Evolutionary conservation across 2,888 invertebrate species (phyloP), one percentile per base, ranked within the genome.

Genomic region (Sinodicranocentrus sp.): DNA sequence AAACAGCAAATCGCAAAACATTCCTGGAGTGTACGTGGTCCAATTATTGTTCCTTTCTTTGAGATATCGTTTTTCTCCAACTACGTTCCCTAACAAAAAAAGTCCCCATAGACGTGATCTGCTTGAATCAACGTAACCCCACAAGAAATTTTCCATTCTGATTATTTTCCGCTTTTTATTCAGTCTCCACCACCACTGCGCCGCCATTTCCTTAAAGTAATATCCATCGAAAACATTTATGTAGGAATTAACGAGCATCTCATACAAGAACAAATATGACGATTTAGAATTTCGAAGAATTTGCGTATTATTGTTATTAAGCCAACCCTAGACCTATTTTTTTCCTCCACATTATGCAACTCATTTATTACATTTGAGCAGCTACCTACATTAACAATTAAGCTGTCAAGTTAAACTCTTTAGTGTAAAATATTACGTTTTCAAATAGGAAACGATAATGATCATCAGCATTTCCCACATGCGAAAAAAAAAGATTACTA

Each of bases 381-480:
- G n/a, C n/a, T n/a, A n/a, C n/a, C n/a, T n/a, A n/a, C n/a, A n/a
- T n/a, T n/a, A n/a, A n/a, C n/a, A n/a, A n/a, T n/a, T n/a, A n/a
- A n/a, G n/a, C n/a, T n/a, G n/a, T n/a, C n/a, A 54, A 3, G 10
- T 54, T 54, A 54, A 54, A 54, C 13, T 17, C 23, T n/a, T n/a
- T 33, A 10, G 10, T 33, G 33, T 33, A 33, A 33, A 33, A 10
- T 33, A 10, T 33, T 17, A 19, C 44, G 5, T 67, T 61, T 73
- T 43, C 33, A 15, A 73, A 43, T 43, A 73, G 73, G 73, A 73
- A 73, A 61, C 15, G 73, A 73, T 73, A 73, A 61, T 19, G 13
- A 76, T 76, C 75, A 52, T 76, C 52, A 54, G 19, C 54, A 54
- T 54, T 63, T 63, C 52, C 52, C 28, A 65, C 75, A 65, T 65